A percentile compares a stretch with the other conserved stretches of the same genome.
phyloP scores from a whole-genome alignment of 2,113 vertebrate species.

The Rhegmatorhina hoffmannsi region DNA sequence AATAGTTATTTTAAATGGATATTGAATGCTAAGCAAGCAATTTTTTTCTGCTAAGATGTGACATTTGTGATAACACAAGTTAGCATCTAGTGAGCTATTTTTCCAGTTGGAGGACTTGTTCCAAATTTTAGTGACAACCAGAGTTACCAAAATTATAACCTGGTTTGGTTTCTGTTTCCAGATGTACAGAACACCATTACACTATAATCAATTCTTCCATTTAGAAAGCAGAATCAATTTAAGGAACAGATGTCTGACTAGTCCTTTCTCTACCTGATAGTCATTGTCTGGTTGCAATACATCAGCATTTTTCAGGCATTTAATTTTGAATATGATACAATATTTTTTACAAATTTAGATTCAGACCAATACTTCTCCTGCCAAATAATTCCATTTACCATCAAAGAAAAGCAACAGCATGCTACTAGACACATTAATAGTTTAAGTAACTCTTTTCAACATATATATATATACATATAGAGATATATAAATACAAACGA shows the following conservation, averaged over 20 bases:
- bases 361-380: not conserved
- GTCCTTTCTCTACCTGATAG: not conserved
- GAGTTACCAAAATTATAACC: not conserved
- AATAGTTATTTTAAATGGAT: not conserved
- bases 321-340: not conserved
- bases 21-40: not conserved
- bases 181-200: not conserved
- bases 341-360: not conserved
- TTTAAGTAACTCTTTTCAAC: not conserved
- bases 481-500: not conserved
- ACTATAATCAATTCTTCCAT: not conserved
- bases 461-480: not conserved
- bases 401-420: not conserved
- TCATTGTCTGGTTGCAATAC: not conserved
- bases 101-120: not conserved
- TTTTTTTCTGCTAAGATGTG: not conserved
- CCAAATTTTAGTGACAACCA: not conserved
- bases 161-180: not conserved
- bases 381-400: not conserved
- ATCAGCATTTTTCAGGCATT: not conserved
- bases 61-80: not conserved
- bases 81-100: not conserved
- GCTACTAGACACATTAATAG: not conserved
- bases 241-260: not conserved
- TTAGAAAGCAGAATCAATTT: constrained; percentile 3